Percentiles rank a stretch among this genome's conserved stretches.
Conservation (phyloP, 2,888 invertebrate genomes). For the Camponotus fellah region DNA sequence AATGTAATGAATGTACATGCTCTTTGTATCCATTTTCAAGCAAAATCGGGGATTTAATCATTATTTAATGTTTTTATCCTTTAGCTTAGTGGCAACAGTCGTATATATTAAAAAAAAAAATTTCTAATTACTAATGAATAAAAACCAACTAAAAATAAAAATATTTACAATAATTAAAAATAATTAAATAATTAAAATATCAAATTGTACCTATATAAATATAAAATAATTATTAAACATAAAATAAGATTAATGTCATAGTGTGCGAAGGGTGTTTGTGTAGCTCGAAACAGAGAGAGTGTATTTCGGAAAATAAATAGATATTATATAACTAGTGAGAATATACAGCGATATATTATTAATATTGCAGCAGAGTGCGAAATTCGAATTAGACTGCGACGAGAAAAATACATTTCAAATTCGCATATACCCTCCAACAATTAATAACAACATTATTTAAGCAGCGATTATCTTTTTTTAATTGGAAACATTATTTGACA, state of each 20-base stretch:
- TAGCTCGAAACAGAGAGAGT: no score
- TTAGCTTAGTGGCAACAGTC: neutral
- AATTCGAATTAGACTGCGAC: no score
- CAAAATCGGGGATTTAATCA: neutral
- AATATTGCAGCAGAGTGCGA: no score
- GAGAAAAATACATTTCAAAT: no score
- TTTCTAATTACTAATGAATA: neutral
- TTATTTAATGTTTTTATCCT: slow-evolving; percentile 10
- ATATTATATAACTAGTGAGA: no score
- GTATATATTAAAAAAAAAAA: no score
- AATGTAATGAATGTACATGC: neutral
- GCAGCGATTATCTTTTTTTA: neutral
- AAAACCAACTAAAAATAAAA: neutral
- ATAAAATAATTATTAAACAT: neutral
- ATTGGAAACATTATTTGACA: slow-evolving; percentile 10
- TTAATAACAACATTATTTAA: slow-evolving; percentile 1
- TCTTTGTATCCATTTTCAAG: neutral
- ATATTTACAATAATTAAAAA: neutral
- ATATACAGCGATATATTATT: no score
- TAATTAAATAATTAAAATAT: neutral
- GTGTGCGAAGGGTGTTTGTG: no score
- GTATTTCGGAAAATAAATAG: no score
- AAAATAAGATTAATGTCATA: neutral
- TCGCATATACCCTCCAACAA: neutral
- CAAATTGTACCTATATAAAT: neutral